A percentile compares a stretch with the other conserved stretches of the same genome.
Conservation (phyloP, 2,888 invertebrate species). For the Rotaria macrura region DNA sequence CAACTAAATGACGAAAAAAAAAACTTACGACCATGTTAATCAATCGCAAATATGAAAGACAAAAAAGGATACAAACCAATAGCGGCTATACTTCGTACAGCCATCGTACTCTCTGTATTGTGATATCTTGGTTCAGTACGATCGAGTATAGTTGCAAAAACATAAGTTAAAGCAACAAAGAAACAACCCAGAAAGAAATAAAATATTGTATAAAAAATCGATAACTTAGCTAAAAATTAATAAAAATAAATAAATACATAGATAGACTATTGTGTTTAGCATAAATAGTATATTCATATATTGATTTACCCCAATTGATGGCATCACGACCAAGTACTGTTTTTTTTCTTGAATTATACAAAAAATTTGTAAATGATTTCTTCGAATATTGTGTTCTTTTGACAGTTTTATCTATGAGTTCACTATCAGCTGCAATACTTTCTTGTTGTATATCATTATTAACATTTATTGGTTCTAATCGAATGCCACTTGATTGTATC, state of each 20-base stretch:
- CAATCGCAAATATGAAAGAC: no score
- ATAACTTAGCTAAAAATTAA: neutral
- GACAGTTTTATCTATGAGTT: neutral
- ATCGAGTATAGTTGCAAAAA: neutral
- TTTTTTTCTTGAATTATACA: neutral
- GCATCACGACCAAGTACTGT: neutral
- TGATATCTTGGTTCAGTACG: neutral
- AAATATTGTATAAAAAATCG: neutral
- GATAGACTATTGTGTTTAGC: no score
- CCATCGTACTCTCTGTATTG: constrained; percentile 11
- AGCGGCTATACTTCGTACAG: neutral
- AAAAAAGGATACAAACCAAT: neutral
- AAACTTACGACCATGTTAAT: neutral
- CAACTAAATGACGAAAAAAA: neutral
- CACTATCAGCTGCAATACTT: neutral
- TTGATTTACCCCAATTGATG: neutral
- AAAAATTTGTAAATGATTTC: neutral
- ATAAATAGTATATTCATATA: no score
- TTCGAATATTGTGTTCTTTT: neutral
- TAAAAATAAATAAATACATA: no score
- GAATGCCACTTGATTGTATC: neutral
- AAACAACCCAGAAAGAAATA: neutral
- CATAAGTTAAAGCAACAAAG: neutral
- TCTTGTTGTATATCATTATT: neutral
- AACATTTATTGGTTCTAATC: neutral